These are phyloP conservation scores for Drosophila nigrodunni DNA, from an alignment of 1,140 invertebrate genomes.

Conservation along the genomic window DNA sequence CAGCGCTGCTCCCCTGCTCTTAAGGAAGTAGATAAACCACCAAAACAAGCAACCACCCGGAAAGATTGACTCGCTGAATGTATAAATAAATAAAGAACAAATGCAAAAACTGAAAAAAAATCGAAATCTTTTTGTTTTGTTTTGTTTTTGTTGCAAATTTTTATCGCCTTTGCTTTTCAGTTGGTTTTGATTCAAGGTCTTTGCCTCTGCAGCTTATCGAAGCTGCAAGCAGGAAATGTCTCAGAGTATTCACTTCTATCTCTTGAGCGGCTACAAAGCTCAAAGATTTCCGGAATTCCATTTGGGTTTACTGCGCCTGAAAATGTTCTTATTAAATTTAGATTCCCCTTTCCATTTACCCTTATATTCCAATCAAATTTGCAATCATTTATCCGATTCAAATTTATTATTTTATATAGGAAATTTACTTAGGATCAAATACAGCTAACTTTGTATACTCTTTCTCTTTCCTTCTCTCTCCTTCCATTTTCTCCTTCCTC, in stretches of 20 bases:
- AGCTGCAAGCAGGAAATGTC: conserved; percentile 30
- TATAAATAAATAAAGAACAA: conserved; percentile 36
- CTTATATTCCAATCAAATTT: not conserved
- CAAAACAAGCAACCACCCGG: conserved; percentile 1
- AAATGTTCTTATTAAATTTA: not conserved
- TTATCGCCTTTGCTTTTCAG: conserved; percentile 1
- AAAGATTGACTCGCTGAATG: conserved; percentile 6
- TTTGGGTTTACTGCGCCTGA: not conserved
- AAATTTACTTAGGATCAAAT: not conserved
- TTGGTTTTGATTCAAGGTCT: conserved; percentile 34
- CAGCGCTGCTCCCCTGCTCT: conserved; percentile 58
- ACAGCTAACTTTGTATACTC: conserved; percentile 2
- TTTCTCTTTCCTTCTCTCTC: not conserved
- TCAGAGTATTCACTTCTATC: conserved; percentile 20
- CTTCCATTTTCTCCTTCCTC: not conserved
- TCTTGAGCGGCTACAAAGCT: conserved; percentile 17
- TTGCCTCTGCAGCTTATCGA: conserved; percentile 31
- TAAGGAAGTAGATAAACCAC: conserved; percentile 64
- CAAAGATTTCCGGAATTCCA: conserved; percentile 30
- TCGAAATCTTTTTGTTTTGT: not conserved
- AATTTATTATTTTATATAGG: not conserved
- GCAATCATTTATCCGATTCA: not conserved
- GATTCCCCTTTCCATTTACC: not conserved
- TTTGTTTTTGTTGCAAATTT: conserved; percentile 7
- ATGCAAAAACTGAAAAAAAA: conserved; percentile 14